Evolutionary conservation across 2,797 vertebrate genomes (phyloP), one percentile per base, ranked within the genome.

Genomic region (Pristis pectinata): DNA sequence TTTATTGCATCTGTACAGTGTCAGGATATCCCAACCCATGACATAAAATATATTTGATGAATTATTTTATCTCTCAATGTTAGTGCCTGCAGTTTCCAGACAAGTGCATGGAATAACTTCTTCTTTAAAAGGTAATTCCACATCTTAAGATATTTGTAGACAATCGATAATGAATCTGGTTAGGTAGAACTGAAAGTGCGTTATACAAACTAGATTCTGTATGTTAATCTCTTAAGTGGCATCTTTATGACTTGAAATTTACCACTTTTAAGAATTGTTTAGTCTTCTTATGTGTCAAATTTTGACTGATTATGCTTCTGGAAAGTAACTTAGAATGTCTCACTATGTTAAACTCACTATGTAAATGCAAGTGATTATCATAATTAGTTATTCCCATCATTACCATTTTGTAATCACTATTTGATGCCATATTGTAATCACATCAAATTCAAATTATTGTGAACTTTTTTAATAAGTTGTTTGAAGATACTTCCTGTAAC

Each of bases 21-120:
- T 61, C 15, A 87, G 30, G 53, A 1, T 53, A 34, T 87, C 83
- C 15, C 83, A 59, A 87, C 87, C 24, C 10, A 87, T 87, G 53
- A 87, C 56, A 87, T 61, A 87, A 59, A 34, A 87, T 87, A 87
- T 87, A 87, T 87, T 61, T 30, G 53, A 61, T 61, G 83, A 56
- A 59, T 87, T 87, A 59, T 87, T 87, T 59, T 59, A 61, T 34
- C 83, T 87, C 83, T 87, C 13, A n/a, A 87, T 4, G 59, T 85
- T 87, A 87, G 4, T 85, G 53, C 83, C 30, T 87, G 13, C 87
- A 83, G 59, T 87, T 87, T 87, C 56, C 30, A 59, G 53, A 87
- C 56, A 61, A 61, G 34, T 34, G 59, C 59, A 59, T n/a, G 41
- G 7, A 80, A 80, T 80, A 41, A n/a, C 41, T 49, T 83, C 87